Evolutionary conservation across 2,888 invertebrate species (phyloP).

Genomic region (Agrotis clavis): DNA sequence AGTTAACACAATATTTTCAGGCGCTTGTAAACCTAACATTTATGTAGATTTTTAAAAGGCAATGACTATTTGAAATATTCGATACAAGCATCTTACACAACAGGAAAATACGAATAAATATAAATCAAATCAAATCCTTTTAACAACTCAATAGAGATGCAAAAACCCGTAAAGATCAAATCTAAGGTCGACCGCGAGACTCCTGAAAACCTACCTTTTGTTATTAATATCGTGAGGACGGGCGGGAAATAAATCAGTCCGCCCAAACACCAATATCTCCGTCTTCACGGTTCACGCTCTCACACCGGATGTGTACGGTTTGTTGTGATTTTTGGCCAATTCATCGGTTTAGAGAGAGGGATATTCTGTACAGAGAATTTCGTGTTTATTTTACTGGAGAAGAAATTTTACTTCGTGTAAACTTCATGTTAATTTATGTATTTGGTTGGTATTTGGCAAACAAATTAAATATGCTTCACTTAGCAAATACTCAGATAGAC

Average conservation of each 20-base stretch:
- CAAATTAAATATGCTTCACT: background rate
- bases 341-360: constrained; percentile 1
- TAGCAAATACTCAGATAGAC: no score
- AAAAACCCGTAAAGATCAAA: constrained; percentile 34
- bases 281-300: constrained; percentile 25
- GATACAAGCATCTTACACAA: background rate
- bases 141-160: constrained; percentile 16
- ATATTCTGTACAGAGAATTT: background rate
- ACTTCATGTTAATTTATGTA: no score
- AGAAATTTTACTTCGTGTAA: background rate
- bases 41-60: no score
- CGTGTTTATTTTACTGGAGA: background rate
- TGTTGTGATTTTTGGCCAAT: constrained; percentile 27
- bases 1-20: no score
- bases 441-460: background rate
- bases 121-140: constrained; percentile 7
- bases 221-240: constrained; percentile 39
- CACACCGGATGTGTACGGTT: constrained; percentile 14
- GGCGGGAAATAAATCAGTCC: constrained; percentile 26
- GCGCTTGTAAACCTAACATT: no score
- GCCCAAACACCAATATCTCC: constrained; percentile 21
- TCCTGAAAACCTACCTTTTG: constrained; percentile 28
- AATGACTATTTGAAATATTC: background rate
- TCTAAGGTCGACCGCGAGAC: constrained; percentile 21
- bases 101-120: background rate